phyloP scores from a whole-genome alignment of 2,888 invertebrate species.

The Dasypogon diadema region DNA sequence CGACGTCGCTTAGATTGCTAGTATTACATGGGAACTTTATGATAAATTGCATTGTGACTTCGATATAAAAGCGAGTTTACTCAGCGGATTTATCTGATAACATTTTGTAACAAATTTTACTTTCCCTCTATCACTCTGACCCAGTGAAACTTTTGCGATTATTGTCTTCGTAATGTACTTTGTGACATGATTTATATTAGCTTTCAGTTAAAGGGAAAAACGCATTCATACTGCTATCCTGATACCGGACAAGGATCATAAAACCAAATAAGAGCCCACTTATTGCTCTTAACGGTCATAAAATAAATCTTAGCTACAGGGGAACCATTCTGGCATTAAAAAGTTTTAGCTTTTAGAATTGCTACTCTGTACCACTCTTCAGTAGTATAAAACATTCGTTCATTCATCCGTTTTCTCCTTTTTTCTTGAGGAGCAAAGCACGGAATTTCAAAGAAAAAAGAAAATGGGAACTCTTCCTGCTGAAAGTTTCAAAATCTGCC shows the following conservation, averaged over 20 bases:
- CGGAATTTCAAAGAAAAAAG: background rate
- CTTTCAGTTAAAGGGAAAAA: background rate
- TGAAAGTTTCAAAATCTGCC: too few relatives aligned
- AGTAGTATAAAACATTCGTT: conserved; percentile 7
- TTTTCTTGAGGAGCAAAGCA: background rate
- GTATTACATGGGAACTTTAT: too few relatives aligned
- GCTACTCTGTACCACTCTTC: background rate
- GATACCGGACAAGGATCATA: background rate
- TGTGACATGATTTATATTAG: background rate
- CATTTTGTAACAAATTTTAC: background rate
- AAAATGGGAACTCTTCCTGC: too few relatives aligned
- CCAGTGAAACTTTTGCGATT: background rate
- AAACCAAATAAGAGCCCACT: conserved; percentile 36
- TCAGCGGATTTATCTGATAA: background rate
- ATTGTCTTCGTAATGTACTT: background rate
- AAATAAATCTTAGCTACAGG: conserved; percentile 9
- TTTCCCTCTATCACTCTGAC: background rate
- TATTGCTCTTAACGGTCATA: conserved; percentile 40
- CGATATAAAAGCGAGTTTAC: background rate
- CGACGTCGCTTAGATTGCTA: too few relatives aligned
- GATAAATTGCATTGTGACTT: background rate
- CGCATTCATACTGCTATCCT: background rate
- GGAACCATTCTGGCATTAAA: background rate
- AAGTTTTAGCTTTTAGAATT: background rate
- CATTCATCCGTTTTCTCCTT: background rate